Conservation (phyloP, 2,888 invertebrate species). For the Nephrotoma guestfalica region DNA sequence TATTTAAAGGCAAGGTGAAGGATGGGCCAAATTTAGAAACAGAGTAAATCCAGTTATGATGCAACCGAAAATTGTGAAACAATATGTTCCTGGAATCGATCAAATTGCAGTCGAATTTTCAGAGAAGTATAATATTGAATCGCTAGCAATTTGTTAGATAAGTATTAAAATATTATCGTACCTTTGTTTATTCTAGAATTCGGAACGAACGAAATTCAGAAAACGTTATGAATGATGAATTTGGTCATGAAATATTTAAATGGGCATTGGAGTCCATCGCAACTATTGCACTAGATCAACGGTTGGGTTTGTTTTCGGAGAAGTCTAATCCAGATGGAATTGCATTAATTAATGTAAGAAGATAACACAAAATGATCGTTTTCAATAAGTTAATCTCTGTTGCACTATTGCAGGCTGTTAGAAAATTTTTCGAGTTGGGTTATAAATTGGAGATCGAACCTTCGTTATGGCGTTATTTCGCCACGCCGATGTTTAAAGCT, state of each 20-base stretch:
- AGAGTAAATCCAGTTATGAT: constrained; percentile 48
- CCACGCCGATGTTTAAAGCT: constrained; percentile 21
- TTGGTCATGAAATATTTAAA: constrained; percentile 35
- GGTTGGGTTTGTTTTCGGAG: no score
- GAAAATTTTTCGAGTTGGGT: constrained; percentile 9
- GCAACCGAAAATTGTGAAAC: constrained; percentile 39
- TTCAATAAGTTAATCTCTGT: not conserved
- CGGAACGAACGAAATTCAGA: constrained; percentile 20
- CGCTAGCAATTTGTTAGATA: not conserved
- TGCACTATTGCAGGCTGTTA: constrained; percentile 28
- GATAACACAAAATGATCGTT: constrained; percentile 13
- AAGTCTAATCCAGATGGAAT: not conserved
- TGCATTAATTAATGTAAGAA: not conserved
- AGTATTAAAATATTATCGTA: no score
- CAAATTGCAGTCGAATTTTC: constrained; percentile 30
- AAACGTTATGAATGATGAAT: constrained; percentile 32
- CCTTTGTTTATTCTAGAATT: constrained; percentile 19
- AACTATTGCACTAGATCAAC: constrained; percentile 14
- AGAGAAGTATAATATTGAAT: constrained; percentile 13
- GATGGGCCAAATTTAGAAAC: constrained; percentile 49
- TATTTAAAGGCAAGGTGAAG: constrained; percentile 23
- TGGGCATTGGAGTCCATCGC: constrained; percentile 43
- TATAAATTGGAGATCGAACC: constrained; percentile 19
- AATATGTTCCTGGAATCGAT: constrained; percentile 35
- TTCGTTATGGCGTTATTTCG: constrained; percentile 19